A percentile compares a stretch with the other conserved stretches of the same genome.
phyloP scores from a whole-genome alignment of 2,113 vertebrate species.

The Cryptoleucopteryx plumbea region DNA sequence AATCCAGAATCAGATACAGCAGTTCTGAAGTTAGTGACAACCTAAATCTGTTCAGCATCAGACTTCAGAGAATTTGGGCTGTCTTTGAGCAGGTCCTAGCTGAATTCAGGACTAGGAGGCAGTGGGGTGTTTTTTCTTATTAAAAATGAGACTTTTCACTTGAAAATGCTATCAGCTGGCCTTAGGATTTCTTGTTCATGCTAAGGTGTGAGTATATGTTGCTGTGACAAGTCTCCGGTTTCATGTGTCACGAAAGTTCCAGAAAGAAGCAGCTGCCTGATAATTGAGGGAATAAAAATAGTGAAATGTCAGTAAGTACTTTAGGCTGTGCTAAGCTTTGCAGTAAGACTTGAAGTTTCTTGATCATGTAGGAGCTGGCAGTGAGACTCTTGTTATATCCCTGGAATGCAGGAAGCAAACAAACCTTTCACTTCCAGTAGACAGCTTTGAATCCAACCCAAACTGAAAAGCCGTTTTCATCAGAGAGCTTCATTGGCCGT shows the following conservation, averaged over 20 bases:
- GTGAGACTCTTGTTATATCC: not conserved
- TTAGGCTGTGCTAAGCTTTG: not conserved
- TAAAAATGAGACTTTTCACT: not conserved
- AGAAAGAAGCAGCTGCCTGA: not conserved
- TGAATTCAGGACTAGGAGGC: not conserved
- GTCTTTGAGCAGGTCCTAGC: not conserved
- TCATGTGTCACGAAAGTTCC: not conserved
- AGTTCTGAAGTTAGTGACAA: not conserved
- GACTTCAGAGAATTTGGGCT: not conserved
- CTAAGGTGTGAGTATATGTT: not conserved
- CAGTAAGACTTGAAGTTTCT: not conserved
- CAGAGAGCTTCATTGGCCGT: not conserved
- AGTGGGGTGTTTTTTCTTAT: not conserved
- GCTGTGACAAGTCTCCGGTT: not conserved
- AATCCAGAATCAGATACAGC: not conserved
- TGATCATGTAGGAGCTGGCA: not conserved
- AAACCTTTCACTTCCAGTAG: not conserved
- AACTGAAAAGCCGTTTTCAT: not conserved
- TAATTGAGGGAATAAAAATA: not conserved
- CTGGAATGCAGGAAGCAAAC: not conserved
- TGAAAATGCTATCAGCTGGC: not conserved
- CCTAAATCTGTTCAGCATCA: not conserved
- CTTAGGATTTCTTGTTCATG: not conserved
- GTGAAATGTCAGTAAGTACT: not conserved
- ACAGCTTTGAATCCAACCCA: not conserved